phyloP scores from a whole-genome alignment of 1,140 invertebrate genomes.

The Araneus ventricosus region DNA sequence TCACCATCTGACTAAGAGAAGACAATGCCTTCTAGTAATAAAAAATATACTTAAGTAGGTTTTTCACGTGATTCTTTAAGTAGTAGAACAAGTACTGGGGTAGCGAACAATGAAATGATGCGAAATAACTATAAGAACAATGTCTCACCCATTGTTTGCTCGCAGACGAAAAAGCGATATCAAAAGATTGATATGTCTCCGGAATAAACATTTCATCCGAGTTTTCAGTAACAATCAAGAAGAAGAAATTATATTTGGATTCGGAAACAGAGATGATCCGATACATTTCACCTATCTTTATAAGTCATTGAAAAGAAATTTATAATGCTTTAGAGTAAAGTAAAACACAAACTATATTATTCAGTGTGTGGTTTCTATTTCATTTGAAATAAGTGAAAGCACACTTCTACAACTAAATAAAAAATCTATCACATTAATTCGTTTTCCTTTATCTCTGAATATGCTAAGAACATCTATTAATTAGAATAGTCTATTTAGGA shows the following conservation, averaged over 20 bases:
- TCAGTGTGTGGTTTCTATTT: too few relatives aligned
- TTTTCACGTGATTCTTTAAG: conserved; percentile 6
- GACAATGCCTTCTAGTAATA: conserved; percentile 12
- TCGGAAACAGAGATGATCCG: not conserved
- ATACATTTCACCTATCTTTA: not conserved
- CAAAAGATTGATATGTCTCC: not conserved
- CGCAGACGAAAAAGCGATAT: not conserved
- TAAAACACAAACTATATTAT: not conserved
- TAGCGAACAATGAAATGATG: conserved; percentile 38
- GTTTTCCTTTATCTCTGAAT: too few relatives aligned
- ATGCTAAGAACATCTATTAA: too few relatives aligned
- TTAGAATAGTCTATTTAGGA: too few relatives aligned
- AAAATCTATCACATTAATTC: too few relatives aligned
- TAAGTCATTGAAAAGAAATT: not conserved
- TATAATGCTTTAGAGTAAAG: not conserved
- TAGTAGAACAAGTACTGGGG: not conserved
- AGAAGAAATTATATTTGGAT: not conserved
- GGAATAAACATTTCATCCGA: not conserved
- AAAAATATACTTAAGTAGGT: conserved; percentile 16
- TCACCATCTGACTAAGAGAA: not conserved
- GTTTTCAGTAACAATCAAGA: not conserved
- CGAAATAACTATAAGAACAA: conserved; percentile 26
- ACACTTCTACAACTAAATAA: too few relatives aligned
- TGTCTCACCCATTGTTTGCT: conserved; percentile 18
- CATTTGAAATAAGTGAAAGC: too few relatives aligned